phyloP scores from a whole-genome alignment of 2,797 vertebrate genomes.

The Centropyge bicolor region DNA sequence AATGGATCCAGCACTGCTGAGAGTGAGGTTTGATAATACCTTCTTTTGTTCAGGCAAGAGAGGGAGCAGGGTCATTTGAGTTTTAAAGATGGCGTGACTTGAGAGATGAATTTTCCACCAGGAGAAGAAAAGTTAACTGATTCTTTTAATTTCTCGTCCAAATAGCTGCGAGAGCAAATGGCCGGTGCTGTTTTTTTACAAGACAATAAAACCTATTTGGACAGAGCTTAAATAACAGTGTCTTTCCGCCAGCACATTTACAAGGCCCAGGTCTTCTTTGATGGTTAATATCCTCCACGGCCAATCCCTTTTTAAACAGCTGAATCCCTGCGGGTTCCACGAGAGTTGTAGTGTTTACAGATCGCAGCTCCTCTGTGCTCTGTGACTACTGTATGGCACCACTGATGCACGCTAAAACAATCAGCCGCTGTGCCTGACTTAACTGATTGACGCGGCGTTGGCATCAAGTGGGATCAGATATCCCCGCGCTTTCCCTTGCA shows the following conservation, averaged over 20 bases:
- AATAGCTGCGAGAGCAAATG: conserved; percentile 49
- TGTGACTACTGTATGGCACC: conserved; percentile 60
- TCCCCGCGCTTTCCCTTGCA: conserved; percentile 48
- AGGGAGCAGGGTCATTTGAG: conserved; percentile 69
- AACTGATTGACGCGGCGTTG: conserved; percentile 70
- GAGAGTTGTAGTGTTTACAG: conserved; percentile 66
- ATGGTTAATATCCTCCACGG: conserved; percentile 52
- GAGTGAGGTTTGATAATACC: conserved; percentile 81
- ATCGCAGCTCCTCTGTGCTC: conserved; percentile 58
- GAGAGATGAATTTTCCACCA: conserved; percentile 58
- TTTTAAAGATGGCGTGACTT: conserved; percentile 73
- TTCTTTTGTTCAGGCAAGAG: conserved; percentile 78
- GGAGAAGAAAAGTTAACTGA: conserved; percentile 46
- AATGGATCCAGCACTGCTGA: conserved; percentile 81
- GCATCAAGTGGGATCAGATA: conserved; percentile 72
- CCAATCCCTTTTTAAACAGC: conserved; percentile 63
- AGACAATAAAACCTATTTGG: conserved; percentile 52
- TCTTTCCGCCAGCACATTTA: conserved; percentile 43
- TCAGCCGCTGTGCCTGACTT: conserved; percentile 65
- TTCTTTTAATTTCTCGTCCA: conserved; percentile 59
- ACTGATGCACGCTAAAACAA: conserved; percentile 62
- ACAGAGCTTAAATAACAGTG: conserved; percentile 41
- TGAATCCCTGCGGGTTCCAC: conserved; percentile 51
- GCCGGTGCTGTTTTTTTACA: conserved; percentile 23
- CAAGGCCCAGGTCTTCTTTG: conserved; percentile 53